phyloP scores from a whole-genome alignment of 2,888 invertebrate species.

The Odontomyia ornata region DNA sequence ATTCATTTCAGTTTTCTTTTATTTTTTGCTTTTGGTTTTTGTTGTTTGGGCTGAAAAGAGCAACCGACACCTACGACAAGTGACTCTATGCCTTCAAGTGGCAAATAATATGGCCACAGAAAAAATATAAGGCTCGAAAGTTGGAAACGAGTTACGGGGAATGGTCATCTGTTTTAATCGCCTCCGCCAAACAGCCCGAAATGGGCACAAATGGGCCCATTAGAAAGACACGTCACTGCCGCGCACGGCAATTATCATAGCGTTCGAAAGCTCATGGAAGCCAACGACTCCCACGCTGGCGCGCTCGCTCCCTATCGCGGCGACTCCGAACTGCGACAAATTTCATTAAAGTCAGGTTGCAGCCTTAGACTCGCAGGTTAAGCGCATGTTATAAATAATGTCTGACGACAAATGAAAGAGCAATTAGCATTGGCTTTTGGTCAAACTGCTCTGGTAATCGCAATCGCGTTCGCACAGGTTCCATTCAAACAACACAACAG shows the following conservation, averaged over 20 bases:
- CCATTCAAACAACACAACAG: conserved; percentile 25
- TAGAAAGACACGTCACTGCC: conserved; percentile 40
- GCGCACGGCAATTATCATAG: not conserved
- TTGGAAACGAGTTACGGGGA: conserved; percentile 32
- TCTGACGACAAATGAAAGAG: conserved; percentile 37
- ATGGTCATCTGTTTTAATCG: conserved; percentile 45
- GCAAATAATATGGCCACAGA: conserved; percentile 13
- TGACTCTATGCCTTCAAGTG: conserved; percentile 39
- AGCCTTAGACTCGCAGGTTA: not conserved
- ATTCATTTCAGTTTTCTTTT: conserved; percentile 13
- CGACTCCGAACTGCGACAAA: not conserved
- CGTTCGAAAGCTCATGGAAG: conserved; percentile 27
- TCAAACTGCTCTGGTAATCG: not conserved
- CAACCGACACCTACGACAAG: conserved; percentile 30
- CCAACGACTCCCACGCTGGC: conserved; percentile 20
- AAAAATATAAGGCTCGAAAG: conserved; percentile 15
- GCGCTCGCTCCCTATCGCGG: not conserved
- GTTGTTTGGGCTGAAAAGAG: not conserved
- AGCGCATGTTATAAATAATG: conserved; percentile 6
- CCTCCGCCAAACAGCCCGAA: conserved; percentile 37
- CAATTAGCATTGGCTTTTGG: conserved; percentile 40
- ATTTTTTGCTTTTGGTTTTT: no score
- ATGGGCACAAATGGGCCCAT: conserved; percentile 45
- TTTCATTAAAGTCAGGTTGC: not conserved
- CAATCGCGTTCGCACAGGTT: conserved; percentile 4